Conservation (phyloP, 2,797 vertebrate genomes). For the Sebastes matsubarae region DNA sequence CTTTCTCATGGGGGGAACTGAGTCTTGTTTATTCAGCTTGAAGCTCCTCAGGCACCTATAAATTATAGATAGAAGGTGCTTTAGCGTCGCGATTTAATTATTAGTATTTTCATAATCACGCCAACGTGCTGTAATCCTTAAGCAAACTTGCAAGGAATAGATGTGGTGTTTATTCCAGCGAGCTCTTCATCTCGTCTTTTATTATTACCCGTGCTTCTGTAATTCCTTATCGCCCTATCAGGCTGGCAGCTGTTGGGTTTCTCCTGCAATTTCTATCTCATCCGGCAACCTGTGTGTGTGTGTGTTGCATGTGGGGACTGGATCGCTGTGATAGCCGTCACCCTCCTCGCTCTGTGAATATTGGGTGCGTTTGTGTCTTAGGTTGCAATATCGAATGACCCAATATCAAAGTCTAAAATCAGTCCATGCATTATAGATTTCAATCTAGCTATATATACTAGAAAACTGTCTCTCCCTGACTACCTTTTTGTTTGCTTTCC, state of each 20-base stretch:
- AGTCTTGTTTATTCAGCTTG: constrained; percentile 40
- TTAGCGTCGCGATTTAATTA: constrained; percentile 30
- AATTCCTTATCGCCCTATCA: constrained; percentile 26
- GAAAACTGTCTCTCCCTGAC: neutral
- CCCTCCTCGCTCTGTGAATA: neutral
- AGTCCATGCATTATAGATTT: neutral
- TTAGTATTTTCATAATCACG: constrained; percentile 33
- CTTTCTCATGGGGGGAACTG: constrained; percentile 13
- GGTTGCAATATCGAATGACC: neutral
- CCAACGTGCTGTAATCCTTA: constrained; percentile 16
- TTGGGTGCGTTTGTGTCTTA: neutral
- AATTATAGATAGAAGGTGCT: constrained; percentile 39
- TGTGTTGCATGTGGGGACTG: neutral
- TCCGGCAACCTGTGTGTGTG: neutral
- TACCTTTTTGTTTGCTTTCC: neutral
- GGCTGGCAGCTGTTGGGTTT: constrained; percentile 5
- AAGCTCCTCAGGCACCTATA: constrained; percentile 39
- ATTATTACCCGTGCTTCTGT: constrained; percentile 12
- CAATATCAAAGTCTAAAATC: neutral
- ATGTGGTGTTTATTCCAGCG: constrained; percentile 25
- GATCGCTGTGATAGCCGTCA: constrained; percentile 6
- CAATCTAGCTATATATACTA: neutral
- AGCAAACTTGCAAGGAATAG: constrained; percentile 18
- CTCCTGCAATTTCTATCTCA: constrained; percentile 25
- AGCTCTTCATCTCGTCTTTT: constrained; percentile 18